These are phyloP conservation scores for Trachelus iudaicus DNA, from an alignment of 2,888 invertebrate genomes.

Conservation along the genomic window DNA sequence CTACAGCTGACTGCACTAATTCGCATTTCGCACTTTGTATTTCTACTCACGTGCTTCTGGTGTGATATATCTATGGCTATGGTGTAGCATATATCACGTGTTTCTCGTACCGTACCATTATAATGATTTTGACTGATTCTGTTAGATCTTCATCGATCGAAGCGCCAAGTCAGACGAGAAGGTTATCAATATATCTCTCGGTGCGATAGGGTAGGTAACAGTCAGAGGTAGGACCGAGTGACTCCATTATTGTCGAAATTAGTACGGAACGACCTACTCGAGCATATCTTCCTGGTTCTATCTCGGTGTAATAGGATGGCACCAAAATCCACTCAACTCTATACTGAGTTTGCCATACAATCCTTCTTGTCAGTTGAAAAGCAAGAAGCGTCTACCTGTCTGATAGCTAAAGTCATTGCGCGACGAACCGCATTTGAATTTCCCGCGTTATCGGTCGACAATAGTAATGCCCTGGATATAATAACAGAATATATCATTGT, in stretches of 20 bases:
- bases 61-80: background rate
- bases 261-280: background rate
- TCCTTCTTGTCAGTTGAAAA: background rate
- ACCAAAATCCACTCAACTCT: background rate
- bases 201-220: background rate
- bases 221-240: background rate
- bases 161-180: background rate
- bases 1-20: background rate
- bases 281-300: background rate
- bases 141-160: background rate
- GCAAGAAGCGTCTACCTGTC: background rate
- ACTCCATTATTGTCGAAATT: background rate
- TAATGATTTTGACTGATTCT: background rate
- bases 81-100: background rate
- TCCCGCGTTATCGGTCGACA: background rate
- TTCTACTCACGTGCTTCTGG: background rate
- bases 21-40: background rate
- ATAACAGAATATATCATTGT: background rate
- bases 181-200: background rate
- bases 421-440: background rate
- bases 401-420: background rate
- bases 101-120: background rate
- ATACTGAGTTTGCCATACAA: background rate
- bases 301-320: background rate
- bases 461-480: background rate